phyloP scores from a whole-genome alignment of 2,797 vertebrate genomes.

The Squalus acanthias region DNA sequence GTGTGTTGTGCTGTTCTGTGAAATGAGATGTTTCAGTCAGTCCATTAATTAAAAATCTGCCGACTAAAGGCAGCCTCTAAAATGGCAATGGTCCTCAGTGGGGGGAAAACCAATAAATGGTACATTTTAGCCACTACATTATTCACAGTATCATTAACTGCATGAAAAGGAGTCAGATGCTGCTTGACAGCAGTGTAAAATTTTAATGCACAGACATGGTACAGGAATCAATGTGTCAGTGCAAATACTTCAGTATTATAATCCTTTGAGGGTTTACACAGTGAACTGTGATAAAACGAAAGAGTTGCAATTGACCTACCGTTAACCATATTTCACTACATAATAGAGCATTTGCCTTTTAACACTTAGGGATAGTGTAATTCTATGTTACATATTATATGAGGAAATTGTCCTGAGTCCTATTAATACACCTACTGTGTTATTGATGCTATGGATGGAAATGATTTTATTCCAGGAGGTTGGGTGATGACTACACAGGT shows the following conservation, averaged over 20 bases:
- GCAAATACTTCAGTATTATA: constrained; percentile 2
- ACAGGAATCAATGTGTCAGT: background rate
- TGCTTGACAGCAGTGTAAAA: constrained; percentile 10
- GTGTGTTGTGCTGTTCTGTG: background rate
- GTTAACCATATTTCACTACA: background rate
- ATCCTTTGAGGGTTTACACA: constrained; percentile 3
- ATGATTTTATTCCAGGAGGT: background rate
- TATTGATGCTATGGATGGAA: background rate
- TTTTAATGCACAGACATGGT: background rate
- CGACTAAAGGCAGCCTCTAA: background rate
- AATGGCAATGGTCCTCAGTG: background rate
- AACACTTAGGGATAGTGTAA: background rate
- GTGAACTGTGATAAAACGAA: constrained; percentile 5
- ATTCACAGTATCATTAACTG: constrained; percentile 19
- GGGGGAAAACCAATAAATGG: background rate
- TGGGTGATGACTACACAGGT: background rate
- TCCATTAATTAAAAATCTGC: constrained; percentile 24
- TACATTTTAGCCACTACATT: background rate
- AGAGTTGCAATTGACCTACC: background rate
- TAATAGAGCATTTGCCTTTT: background rate
- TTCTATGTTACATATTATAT: background rate
- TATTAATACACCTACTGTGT: background rate
- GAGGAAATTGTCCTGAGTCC: background rate
- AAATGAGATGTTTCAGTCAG: background rate
- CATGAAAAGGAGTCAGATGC: background rate